Percentiles rank a stretch among this genome's conserved stretches.
These are phyloP conservation scores for Eubucco bourcierii DNA, from an alignment of 2,113 vertebrate genomes.

Conservation along the genomic window DNA sequence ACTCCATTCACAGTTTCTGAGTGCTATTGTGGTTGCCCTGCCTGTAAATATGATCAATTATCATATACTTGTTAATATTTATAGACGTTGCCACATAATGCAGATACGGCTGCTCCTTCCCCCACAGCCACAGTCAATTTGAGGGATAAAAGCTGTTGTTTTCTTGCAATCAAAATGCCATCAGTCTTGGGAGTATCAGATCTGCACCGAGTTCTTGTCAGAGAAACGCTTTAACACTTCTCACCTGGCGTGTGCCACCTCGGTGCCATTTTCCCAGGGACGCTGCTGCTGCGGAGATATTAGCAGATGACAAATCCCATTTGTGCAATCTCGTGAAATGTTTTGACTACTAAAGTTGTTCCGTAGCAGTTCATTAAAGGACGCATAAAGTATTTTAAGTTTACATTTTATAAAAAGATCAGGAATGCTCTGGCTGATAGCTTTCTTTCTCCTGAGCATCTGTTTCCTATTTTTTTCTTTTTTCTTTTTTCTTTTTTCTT, in stretches of 20 bases:
- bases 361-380: slow-evolving; percentile 81
- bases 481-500: slow-evolving; percentile 84
- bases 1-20: not conserved
- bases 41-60: slow-evolving; percentile 39
- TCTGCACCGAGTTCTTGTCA: not conserved
- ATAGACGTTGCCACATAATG: slow-evolving; percentile 9
- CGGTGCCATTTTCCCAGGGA: slow-evolving; percentile 64
- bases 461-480: slow-evolving; percentile 83
- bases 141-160: slow-evolving; percentile 49
- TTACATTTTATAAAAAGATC: slow-evolving; percentile 81
- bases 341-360: slow-evolving; percentile 81
- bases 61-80: slow-evolving; percentile 13
- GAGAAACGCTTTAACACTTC: slow-evolving; percentile 49
- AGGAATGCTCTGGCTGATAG: slow-evolving; percentile 77
- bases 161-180: slow-evolving; percentile 42
- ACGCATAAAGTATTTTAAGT: slow-evolving; percentile 81
- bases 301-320: slow-evolving; percentile 75
- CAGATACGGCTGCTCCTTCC: slow-evolving; percentile 38
- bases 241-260: slow-evolving; percentile 57
- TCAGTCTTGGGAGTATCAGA: slow-evolving; percentile 31
- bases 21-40: not conserved
- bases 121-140: not conserved
- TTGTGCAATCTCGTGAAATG: slow-evolving; percentile 76
- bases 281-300: slow-evolving; percentile 64
- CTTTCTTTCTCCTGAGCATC: slow-evolving; percentile 76